Evolutionary conservation across 2,888 invertebrate species (phyloP), one percentile per base, ranked within the genome.

Genomic region (Oligia strigilis): DNA sequence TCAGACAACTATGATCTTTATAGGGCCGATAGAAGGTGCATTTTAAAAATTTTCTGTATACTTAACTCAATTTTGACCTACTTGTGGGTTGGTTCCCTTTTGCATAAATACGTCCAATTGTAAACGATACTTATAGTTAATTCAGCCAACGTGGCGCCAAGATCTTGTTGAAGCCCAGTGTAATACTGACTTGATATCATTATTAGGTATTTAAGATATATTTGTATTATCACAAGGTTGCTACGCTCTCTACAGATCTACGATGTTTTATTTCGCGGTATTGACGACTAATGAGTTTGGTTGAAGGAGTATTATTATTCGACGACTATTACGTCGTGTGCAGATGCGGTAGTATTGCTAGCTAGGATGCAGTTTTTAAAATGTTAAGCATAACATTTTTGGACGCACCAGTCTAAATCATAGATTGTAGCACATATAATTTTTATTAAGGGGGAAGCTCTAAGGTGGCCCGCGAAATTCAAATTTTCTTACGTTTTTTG

Each of bases 381-480:
- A 91, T 92, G 92, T 92, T 92, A 91, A 89, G 87, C n/a, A n/a
- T 88, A 91, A 91, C 90, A 92, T 89, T 93, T 92, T 93, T 92
- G 92, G 93, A 93, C 96, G 96, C 97, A 96, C 97, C 96, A 96
- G 96, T 96, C 96, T 90, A 92, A 92, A 92, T 91, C 91, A 94
- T 95, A 95, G 93, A 94, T 94, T 92, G 89, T 95, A 95, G 95
- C 94, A 95, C 93, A 90, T 94, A 83, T 86, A 83, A 91, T 92
- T 92, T 94, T 93, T 93, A 94, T 93, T 94, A 94, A n/a, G n/a
- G n/a, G n/a, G n/a, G n/a, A n/a, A n/a, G n/a, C n/a, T n/a, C n/a
- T n/a, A n/a, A n/a, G n/a, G n/a, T n/a, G n/a, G n/a, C n/a, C n/a
- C n/a, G n/a, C n/a, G n/a, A n/a, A n/a, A n/a, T n/a, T n/a, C n/a